phyloP scores from a whole-genome alignment of 2,888 invertebrate genomes.

The Caenorhabditis macrosperma region DNA sequence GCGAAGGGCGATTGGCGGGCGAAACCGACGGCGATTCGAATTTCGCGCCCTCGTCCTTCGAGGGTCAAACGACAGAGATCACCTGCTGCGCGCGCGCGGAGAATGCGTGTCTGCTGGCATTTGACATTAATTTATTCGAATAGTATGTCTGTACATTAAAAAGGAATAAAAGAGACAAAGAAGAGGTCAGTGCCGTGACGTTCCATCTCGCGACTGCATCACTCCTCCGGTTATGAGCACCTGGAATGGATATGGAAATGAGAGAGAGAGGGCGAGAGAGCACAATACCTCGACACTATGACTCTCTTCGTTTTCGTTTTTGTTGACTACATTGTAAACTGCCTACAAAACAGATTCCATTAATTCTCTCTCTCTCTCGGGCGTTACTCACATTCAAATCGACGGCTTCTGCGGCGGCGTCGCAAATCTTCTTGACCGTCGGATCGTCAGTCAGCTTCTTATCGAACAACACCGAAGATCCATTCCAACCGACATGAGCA shows the following conservation, averaged over 20 bases:
- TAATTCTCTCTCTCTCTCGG: neutral
- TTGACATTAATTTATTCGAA: constrained; percentile 34
- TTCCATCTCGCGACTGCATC: constrained; percentile 60
- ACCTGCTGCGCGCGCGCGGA: constrained; percentile 20
- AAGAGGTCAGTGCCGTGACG: constrained; percentile 31
- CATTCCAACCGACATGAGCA: constrained; percentile 71
- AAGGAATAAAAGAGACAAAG: neutral
- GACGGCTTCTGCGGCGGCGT: constrained; percentile 63
- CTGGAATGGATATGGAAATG: neutral
- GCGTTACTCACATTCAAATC: constrained; percentile 55
- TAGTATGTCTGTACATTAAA: constrained; percentile 1
- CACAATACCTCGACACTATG: constrained; percentile 69
- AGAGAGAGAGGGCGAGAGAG: too few relatives aligned
- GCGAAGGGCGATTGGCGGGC: neutral
- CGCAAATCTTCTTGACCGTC: constrained; percentile 62
- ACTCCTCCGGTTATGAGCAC: constrained; percentile 59
- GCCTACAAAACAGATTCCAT: constrained; percentile 57
- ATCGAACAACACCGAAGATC: constrained; percentile 61
- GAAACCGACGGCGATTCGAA: neutral
- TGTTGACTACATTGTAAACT: constrained; percentile 69
- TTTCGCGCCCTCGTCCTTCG: neutral
- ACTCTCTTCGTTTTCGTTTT: constrained; percentile 64
- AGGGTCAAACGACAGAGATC: neutral
- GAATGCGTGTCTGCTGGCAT: constrained; percentile 16
- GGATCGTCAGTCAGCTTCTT: constrained; percentile 57